These are phyloP conservation scores for Barnardius zonarius DNA, from an alignment of 2,113 vertebrate species.

Conservation along the genomic window DNA sequence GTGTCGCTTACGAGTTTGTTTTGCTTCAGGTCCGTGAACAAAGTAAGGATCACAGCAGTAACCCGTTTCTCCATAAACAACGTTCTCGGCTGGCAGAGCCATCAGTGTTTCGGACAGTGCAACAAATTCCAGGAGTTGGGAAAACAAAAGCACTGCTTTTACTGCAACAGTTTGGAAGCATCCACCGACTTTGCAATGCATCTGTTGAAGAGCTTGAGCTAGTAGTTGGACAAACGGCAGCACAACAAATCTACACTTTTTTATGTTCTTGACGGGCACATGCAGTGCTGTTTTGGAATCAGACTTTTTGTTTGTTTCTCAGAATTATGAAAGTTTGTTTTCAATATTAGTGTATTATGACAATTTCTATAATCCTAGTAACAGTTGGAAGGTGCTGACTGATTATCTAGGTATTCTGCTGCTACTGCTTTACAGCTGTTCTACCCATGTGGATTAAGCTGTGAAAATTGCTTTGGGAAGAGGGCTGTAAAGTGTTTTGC, in stretches of 20 bases:
- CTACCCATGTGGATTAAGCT: not conserved
- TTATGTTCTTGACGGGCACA: not conserved
- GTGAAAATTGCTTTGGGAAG: not conserved
- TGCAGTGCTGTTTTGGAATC: not conserved
- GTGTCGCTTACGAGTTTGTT: not conserved
- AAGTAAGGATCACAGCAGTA: conserved; percentile 71
- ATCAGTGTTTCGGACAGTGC: conserved; percentile 74
- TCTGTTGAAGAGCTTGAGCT: conserved; percentile 73
- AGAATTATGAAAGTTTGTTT: not conserved
- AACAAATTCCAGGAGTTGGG: conserved; percentile 87
- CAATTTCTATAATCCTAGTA: not conserved
- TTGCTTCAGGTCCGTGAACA: conserved; percentile 80
- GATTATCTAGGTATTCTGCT: not conserved
- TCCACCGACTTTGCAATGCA: conserved; percentile 80
- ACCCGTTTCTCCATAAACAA: conserved; percentile 77
- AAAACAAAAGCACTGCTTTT: conserved; percentile 82
- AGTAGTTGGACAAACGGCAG: conserved; percentile 74
- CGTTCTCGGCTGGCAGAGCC: conserved; percentile 65
- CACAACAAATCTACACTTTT: conserved; percentile 81
- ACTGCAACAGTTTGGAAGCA: conserved; percentile 80
- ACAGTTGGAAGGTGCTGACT: not conserved
- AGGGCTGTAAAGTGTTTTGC: not conserved
- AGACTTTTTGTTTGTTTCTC: not conserved
- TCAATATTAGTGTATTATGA: not conserved
- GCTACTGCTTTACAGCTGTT: not conserved